These are phyloP conservation scores for Falco biarmicus DNA, from an alignment of 2,797 vertebrate genomes.

Conservation along the genomic window DNA sequence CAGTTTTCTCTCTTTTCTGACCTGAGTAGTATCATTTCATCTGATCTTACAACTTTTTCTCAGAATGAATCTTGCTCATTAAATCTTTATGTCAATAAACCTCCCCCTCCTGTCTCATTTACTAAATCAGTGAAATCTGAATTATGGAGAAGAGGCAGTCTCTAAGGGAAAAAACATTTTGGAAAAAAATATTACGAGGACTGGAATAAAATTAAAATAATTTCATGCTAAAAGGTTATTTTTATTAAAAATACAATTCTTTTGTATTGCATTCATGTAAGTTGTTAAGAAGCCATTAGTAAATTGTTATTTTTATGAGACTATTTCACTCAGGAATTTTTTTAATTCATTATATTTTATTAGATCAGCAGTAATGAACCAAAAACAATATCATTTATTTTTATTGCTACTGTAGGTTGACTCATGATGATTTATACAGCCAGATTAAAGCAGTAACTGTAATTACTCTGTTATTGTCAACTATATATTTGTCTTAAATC, in stretches of 20 bases:
- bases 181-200: neutral
- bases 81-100: neutral
- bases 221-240: conserved; percentile 47
- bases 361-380: conserved; percentile 79
- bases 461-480: conserved; percentile 78
- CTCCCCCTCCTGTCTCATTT: neutral
- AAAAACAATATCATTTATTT: conserved; percentile 78
- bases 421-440: conserved; percentile 77
- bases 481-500: conserved; percentile 74
- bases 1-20: neutral
- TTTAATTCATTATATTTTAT: conserved; percentile 75
- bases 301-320: conserved; percentile 78
- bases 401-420: conserved; percentile 77
- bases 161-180: neutral
- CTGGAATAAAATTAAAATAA: neutral
- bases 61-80: neutral
- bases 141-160: neutral
- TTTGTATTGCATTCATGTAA: conserved; percentile 37
- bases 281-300: conserved; percentile 56
- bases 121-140: neutral
- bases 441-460: conserved; percentile 74
- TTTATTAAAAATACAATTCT: conserved; percentile 53
- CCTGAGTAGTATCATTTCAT: neutral
- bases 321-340: conserved; percentile 68
- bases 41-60: neutral